Conservation (phyloP, 1,140 invertebrate species). For the Lordiphosa mommai region DNA sequence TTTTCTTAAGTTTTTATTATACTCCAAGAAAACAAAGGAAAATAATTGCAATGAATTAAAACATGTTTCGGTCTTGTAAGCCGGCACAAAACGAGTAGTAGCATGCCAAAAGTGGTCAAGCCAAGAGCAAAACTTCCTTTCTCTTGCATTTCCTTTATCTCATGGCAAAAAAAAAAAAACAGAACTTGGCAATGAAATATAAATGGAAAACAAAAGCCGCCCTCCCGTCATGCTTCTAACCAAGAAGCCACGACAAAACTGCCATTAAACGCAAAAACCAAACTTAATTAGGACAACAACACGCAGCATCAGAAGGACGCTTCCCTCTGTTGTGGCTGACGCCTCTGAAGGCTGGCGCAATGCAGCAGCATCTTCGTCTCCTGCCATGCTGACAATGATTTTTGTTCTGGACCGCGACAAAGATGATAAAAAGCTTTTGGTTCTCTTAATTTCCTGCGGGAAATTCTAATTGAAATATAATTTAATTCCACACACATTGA, state of each 20-base stretch:
- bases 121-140: not conserved
- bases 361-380: not conserved
- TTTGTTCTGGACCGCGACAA: conserved; percentile 20
- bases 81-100: not conserved
- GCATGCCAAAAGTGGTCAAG: not conserved
- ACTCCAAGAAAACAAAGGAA: not conserved
- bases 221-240: not conserved
- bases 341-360: not conserved
- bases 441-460: conserved; percentile 23
- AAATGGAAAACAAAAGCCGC: conserved; percentile 5
- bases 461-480: conserved; percentile 34
- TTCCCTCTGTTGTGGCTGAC: not conserved
- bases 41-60: conserved; percentile 17
- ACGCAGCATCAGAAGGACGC: not conserved
- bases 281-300: conserved; percentile 47
- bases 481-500: conserved; percentile 16
- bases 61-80: conserved; percentile 6
- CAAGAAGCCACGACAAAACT: not conserved
- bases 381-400: not conserved
- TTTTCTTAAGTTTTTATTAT: not conserved
- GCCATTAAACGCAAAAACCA: conserved; percentile 23
- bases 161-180: not conserved
- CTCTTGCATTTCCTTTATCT: not conserved
- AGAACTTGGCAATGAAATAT: conserved; percentile 1
- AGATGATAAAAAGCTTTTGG: conserved; percentile 15